Base-by-base conservation (phyloP, 2,888 invertebrate genomes). In the Andricus curvator region DNA sequence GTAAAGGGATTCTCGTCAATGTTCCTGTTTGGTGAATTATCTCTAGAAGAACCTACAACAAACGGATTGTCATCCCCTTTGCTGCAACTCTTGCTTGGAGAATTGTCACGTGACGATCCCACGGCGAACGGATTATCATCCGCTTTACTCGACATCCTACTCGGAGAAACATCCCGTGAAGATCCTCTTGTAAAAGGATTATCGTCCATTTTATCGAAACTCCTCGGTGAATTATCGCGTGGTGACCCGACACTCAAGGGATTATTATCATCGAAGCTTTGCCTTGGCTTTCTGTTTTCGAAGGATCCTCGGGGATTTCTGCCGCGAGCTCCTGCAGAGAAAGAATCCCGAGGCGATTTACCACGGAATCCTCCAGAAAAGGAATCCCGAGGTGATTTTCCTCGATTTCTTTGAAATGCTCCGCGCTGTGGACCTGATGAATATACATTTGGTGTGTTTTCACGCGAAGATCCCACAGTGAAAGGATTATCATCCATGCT, bases 171-270 rank as follows among this genome's bases (percentile, higher is more conserved):
- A 6, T 65, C 81, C 9, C 60, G 22, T n/a, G 48, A 68, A 6
- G 68, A 68, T 6, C 70, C 48, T 22, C 48, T 48, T 8, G 48
- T 51, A 15, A 70, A 70, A 13, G 70, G 70, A 70, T 70, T 70
- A 4, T 70, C 70, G 20, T 70, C 70, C 17, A 29, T 11, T 29
- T 25, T 60, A 6, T 60, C 22, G 22, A 60, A 60, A 60, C 60
- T 22, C 13, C 86, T 93, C 83, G 91, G 93, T 81, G 93, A 93
- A 84, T 92, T 92, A 76, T 91, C 25, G 13, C 62, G 62, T 4
- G 62, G 88, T 15, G 62, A 62, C 25, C n/a, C 82, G 0, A 80
- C 81, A 6, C 81, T 82, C 0, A 82, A 80, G n/a, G 78, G 78
- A 66, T 81, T 84, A 6, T 81, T 13, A n/a, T 25, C 78, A 25